phyloP scores from a whole-genome alignment of 2,797 vertebrate genomes.

The Sciaenops ocellatus region DNA sequence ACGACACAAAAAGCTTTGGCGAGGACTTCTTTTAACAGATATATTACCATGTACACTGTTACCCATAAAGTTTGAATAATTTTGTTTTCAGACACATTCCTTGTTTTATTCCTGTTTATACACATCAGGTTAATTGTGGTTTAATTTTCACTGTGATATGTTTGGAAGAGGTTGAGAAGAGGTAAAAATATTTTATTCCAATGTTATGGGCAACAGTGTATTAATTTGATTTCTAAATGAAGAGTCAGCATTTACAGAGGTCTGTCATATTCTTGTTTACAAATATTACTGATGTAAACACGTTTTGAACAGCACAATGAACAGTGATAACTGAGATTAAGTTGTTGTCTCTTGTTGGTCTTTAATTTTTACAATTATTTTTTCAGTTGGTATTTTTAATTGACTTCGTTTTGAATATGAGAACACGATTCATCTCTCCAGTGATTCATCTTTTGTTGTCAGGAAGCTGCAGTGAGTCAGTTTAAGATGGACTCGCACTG shows the following conservation, averaged over 20 bases:
- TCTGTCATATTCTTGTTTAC: background rate
- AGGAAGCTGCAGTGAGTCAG: conserved; percentile 7
- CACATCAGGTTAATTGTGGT: too few species aligned
- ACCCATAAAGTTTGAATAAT: too few species aligned
- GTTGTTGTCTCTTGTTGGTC: background rate
- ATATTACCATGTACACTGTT: background rate
- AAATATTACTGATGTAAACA: background rate
- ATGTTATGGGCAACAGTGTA: too few species aligned
- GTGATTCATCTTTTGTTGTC: background rate
- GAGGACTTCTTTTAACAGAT: background rate
- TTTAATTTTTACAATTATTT: background rate
- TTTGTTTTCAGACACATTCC: too few species aligned
- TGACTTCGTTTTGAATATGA: background rate
- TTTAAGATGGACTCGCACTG: background rate
- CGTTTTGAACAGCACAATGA: conserved; percentile 1
- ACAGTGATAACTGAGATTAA: background rate
- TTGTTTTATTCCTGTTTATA: too few species aligned
- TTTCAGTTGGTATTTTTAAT: background rate
- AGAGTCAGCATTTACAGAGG: background rate
- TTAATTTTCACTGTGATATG: too few species aligned
- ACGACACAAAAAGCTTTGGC: background rate
- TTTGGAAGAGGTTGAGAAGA: too few species aligned
- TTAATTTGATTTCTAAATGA: background rate
- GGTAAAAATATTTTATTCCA: too few species aligned
- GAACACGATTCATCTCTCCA: background rate